These are phyloP conservation scores for Crotalus helleri DNA, from an alignment of 2,113 vertebrate genomes.

Conservation along the genomic window DNA sequence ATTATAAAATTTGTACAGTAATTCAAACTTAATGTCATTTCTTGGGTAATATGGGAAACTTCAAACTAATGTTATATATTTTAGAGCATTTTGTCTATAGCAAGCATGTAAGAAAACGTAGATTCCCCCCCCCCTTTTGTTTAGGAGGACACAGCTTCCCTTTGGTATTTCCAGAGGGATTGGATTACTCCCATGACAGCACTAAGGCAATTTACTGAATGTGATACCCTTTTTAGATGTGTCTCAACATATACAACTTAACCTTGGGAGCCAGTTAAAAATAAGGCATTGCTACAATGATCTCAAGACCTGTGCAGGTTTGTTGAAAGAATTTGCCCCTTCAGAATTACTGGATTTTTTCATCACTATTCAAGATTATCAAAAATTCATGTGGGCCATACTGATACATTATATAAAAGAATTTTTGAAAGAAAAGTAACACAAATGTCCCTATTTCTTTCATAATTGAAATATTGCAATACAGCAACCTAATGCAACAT, in stretches of 20 bases:
- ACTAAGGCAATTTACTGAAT: conserved; percentile 26
- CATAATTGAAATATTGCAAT: neutral
- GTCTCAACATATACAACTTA: neutral
- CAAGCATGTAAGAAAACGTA: neutral
- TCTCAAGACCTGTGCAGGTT: neutral
- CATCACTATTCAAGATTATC: neutral
- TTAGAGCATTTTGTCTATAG: neutral
- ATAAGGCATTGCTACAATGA: conserved; percentile 42
- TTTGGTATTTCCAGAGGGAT: conserved; percentile 33
- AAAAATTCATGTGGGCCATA: neutral
- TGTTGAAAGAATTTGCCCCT: neutral
- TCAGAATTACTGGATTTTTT: neutral
- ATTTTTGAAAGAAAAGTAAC: neutral
- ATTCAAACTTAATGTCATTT: neutral
- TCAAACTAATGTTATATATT: neutral
- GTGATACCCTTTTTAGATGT: conserved; percentile 18
- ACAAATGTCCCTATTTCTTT: neutral
- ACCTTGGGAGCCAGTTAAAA: conserved; percentile 6
- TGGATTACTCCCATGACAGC: conserved; percentile 29
- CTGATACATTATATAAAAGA: neutral
- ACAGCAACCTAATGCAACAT: neutral
- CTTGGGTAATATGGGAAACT: neutral
- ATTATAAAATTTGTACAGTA: neutral
- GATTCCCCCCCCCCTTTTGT: neutral
- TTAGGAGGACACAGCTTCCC: neutral